Conservation (phyloP, 2,113 vertebrate genomes). For the Triplophysa siluroides region DNA sequence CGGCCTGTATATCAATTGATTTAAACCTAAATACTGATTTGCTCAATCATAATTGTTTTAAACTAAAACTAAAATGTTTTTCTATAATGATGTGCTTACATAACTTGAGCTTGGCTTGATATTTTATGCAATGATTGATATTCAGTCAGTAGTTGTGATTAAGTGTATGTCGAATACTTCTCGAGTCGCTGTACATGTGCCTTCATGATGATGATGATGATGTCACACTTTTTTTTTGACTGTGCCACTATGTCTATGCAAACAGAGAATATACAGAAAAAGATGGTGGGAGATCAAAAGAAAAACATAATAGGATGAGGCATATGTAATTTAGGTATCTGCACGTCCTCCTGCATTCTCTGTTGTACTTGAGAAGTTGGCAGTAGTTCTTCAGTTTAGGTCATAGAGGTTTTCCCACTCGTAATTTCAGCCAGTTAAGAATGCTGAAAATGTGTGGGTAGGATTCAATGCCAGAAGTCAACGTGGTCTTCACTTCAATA, state of each 20-base stretch:
- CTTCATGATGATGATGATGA: background rate
- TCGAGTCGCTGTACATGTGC: no score
- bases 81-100: no score
- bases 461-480: slow-evolving; percentile 24
- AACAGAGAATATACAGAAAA: no score
- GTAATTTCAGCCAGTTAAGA: slow-evolving; percentile 43
- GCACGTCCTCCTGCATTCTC: slow-evolving; percentile 6
- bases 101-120: background rate
- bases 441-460: slow-evolving; percentile 44
- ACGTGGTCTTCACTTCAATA: slow-evolving; percentile 8
- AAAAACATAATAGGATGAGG: background rate
- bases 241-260: no score
- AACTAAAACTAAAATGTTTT: no score
- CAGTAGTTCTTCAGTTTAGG: slow-evolving; percentile 34
- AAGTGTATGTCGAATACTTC: no score
- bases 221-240: no score
- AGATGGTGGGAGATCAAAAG: no score
- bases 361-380: slow-evolving; percentile 20
- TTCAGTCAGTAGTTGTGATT: no score
- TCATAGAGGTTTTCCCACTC: slow-evolving; percentile 48
- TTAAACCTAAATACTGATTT: no score
- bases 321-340: background rate
- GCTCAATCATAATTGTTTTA: no score
- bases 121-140: background rate
- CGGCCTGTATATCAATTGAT: no score